These are phyloP conservation scores for Hemitrygon akajei DNA, from an alignment of 2,797 vertebrate genomes.

Conservation along the genomic window DNA sequence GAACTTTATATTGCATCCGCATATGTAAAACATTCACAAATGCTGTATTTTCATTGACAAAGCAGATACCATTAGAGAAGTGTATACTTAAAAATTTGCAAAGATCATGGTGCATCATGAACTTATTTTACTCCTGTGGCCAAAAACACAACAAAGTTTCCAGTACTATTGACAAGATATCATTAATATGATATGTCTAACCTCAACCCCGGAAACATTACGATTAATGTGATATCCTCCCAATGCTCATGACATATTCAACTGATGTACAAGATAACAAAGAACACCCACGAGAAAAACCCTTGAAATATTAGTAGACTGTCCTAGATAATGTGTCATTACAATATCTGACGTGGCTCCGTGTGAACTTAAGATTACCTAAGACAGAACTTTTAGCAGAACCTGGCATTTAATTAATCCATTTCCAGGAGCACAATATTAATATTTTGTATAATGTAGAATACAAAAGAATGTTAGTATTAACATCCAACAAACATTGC, in stretches of 20 bases:
- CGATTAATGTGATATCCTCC: constrained; percentile 32
- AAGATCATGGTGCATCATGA: background rate
- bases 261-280: constrained; percentile 30
- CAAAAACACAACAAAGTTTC: background rate
- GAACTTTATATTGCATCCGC: background rate
- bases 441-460: no score
- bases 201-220: constrained; percentile 27
- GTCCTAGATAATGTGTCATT: constrained; percentile 17
- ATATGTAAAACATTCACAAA: background rate
- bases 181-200: constrained; percentile 31
- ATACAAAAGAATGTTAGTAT: background rate
- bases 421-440: background rate
- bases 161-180: constrained; percentile 16
- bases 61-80: background rate
- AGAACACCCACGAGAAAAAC: constrained; percentile 31
- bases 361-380: background rate
- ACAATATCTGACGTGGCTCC: constrained; percentile 12
- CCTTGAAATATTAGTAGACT: constrained; percentile 34
- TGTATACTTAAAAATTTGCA: background rate
- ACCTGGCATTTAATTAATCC: background rate
- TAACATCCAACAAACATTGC: no score
- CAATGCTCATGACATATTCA: constrained; percentile 16
- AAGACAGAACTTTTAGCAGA: background rate
- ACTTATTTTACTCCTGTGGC: background rate
- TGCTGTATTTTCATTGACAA: background rate